Percentiles rank a stretch among this genome's conserved stretches.
Evolutionary conservation across 30 jellyfish, hydroid and myxozoan genomes (phyloP).

Genomic region (Pseudorhiza aurosa): DNA sequence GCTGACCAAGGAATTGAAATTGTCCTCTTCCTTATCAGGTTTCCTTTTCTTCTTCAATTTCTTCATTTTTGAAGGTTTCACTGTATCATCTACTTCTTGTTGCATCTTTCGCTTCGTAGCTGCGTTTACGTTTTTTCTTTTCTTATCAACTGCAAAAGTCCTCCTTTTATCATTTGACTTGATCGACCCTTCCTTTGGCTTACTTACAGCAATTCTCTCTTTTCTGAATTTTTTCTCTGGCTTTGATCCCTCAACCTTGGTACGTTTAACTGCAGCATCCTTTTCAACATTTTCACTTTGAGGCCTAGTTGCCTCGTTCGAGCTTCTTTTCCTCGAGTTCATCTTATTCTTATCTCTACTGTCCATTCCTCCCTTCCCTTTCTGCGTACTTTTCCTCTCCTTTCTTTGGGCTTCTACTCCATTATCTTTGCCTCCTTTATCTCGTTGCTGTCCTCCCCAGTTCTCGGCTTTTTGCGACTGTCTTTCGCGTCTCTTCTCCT

Average conservation of each 20-base stretch:
- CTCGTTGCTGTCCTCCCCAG: not conserved
- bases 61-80: not conserved
- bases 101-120: not conserved
- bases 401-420: constrained; percentile 11
- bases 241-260: not conserved
- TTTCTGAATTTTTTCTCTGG: not conserved
- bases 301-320: not conserved
- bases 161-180: not conserved
- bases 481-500: constrained; percentile 68
- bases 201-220: not conserved
- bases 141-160: not conserved
- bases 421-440: not conserved
- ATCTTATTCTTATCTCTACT: not conserved
- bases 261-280: not conserved
- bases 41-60: constrained; percentile 15
- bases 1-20: constrained; percentile 54
- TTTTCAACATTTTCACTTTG: not conserved
- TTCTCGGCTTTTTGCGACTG: constrained; percentile 42
- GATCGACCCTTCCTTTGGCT: not conserved
- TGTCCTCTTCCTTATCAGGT: constrained; percentile 55
- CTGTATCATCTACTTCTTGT: not conserved
- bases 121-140: not conserved
- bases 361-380: not conserved
- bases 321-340: not conserved
- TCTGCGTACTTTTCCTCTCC: not conserved